Conservation (phyloP, 2,888 invertebrate species). For the Chaitophorus viminalis region DNA sequence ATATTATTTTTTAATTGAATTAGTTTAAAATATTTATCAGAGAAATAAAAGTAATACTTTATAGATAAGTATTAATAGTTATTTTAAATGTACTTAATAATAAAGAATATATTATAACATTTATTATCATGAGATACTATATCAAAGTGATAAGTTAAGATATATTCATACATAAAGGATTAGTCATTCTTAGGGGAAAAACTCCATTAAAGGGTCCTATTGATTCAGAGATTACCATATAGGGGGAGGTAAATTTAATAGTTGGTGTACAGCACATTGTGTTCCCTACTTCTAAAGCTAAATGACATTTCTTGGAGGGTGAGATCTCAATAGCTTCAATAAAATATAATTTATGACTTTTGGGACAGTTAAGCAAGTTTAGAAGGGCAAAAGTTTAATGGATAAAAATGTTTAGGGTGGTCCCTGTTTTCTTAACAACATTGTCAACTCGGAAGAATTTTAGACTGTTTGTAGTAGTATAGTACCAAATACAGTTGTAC, state of each 20-base stretch:
- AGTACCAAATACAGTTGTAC: neutral
- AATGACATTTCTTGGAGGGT: conserved; percentile 58
- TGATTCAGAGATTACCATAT: conserved; percentile 59
- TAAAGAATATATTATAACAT: neutral
- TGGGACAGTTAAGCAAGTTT: conserved; percentile 51
- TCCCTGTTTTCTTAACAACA: conserved; percentile 49
- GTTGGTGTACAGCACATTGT: conserved; percentile 4
- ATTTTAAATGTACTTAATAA: neutral
- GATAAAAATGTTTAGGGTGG: conserved; percentile 52
- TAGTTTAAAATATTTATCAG: neutral
- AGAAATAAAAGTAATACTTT: conserved; percentile 5
- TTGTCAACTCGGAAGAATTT: conserved; percentile 21
- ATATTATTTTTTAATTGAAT: too few species aligned
- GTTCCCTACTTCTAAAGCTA: conserved; percentile 38
- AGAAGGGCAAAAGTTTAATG: conserved; percentile 60
- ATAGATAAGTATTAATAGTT: neutral
- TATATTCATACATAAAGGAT: conserved; percentile 17
- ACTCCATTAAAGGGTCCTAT: conserved; percentile 43
- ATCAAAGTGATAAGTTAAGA: neutral
- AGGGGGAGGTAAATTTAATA: conserved; percentile 50
- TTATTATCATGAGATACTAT: neutral
- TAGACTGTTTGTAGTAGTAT: neutral
- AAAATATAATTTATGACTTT: conserved; percentile 57
- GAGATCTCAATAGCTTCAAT: conserved; percentile 59
- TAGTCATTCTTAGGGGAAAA: conserved; percentile 41